These are phyloP conservation scores for Ctenopoma multispine DNA, from an alignment of 2,797 vertebrate species.

Conservation along the genomic window DNA sequence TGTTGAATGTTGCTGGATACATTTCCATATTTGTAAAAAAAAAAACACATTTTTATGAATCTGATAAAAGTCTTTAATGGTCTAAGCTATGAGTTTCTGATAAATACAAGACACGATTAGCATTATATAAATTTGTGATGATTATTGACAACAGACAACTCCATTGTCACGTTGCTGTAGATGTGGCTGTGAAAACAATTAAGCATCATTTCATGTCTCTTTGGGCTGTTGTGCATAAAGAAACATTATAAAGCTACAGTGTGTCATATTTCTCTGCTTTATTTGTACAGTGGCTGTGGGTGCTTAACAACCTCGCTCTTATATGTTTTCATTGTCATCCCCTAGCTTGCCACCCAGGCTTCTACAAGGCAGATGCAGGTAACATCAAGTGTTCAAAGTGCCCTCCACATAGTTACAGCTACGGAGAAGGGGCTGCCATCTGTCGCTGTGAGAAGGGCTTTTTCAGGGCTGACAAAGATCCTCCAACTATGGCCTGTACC, in stretches of 20 bases:
- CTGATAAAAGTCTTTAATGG: conserved; percentile 4
- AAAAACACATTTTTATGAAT: conserved; percentile 25
- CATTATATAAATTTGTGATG: not conserved
- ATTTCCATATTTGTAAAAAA: conserved; percentile 43
- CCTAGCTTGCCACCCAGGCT: conserved; percentile 92
- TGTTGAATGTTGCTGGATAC: conserved; percentile 8
- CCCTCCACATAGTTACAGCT: conserved; percentile 92
- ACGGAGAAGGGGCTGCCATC: conserved; percentile 87
- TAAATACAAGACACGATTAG: not conserved
- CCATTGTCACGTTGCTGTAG: not conserved
- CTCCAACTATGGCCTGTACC: conserved; percentile 96
- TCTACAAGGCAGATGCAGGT: conserved; percentile 95
- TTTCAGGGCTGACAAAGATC: conserved; percentile 94
- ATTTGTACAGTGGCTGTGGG: not conserved
- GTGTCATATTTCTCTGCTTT: conserved; percentile 10
- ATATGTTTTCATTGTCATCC: conserved; percentile 38
- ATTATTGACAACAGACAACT: not conserved
- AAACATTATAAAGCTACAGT: not conserved
- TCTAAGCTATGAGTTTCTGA: conserved; percentile 13
- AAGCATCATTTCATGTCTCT: no score
- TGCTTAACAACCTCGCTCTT: not conserved
- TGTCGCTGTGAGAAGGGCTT: conserved; percentile 94
- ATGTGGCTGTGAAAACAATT: not conserved
- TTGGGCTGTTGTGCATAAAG: not conserved
- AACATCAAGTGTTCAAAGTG: conserved; percentile 96